Conservation (phyloP, 1,140 invertebrate genomes). For the Camponotus pennsylvanicus region DNA sequence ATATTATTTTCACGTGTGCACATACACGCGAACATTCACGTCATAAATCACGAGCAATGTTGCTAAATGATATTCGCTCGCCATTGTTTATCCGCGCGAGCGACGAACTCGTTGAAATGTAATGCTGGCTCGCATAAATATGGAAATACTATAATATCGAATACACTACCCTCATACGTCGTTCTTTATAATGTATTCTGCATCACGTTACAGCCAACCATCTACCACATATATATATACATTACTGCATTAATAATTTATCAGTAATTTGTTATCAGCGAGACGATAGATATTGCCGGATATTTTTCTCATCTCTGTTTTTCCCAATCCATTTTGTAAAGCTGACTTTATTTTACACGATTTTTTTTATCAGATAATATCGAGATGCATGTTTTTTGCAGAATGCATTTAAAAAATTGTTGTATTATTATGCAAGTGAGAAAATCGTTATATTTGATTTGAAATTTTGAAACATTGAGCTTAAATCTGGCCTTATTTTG, state of each 20-base stretch:
- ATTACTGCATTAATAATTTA: constrained; percentile 54
- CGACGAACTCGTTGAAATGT: constrained; percentile 45
- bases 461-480: neutral
- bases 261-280: constrained; percentile 51
- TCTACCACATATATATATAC: constrained; percentile 6
- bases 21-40: constrained; percentile 7
- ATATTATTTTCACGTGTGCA: constrained; percentile 49
- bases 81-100: constrained; percentile 46
- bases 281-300: neutral
- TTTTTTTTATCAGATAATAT: neutral
- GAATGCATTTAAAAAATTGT: no score
- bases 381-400: no score
- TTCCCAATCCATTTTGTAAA: neutral
- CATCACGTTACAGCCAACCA: constrained; percentile 47
- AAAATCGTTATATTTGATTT: neutral
- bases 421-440: no score
- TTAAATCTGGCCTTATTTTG: neutral
- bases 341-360: neutral
- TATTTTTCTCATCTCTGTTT: neutral
- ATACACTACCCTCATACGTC: neutral
- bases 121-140: constrained; percentile 52
- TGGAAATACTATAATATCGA: constrained; percentile 55
- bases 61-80: constrained; percentile 58
- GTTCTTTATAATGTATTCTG: constrained; percentile 56
- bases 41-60: constrained; percentile 54